phyloP scores from a whole-genome alignment of 2,888 invertebrate species.

The Polyommatus icarus region DNA sequence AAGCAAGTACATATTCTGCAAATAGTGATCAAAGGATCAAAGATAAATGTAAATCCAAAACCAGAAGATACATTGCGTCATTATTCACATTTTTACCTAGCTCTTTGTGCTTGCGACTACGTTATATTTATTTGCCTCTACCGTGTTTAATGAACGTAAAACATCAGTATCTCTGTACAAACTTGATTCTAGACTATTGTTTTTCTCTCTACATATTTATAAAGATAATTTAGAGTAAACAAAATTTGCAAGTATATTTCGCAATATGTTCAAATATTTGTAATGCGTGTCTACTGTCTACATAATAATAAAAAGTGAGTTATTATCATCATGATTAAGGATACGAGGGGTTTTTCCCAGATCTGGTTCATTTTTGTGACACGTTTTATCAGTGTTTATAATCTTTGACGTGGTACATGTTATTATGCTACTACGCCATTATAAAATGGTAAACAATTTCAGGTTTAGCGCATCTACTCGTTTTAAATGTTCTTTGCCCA shows the following conservation, averaged over 20 bases:
- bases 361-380: background rate
- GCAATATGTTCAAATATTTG: constrained; percentile 6
- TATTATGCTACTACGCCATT: background rate
- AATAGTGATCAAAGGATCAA: background rate
- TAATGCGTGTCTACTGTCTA: background rate
- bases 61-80: background rate
- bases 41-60: background rate
- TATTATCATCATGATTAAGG: background rate
- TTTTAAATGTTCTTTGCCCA: background rate
- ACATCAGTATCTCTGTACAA: constrained; percentile 39
- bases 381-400: constrained; percentile 6
- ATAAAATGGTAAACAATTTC: background rate
- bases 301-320: background rate
- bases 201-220: constrained; percentile 24
- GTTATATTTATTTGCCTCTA: constrained; percentile 35
- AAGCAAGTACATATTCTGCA: background rate
- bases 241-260: constrained; percentile 21
- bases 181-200: constrained; percentile 32
- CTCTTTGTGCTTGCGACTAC: constrained; percentile 33
- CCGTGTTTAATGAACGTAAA: constrained; percentile 40
- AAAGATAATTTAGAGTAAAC: constrained; percentile 23
- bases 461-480: background rate
- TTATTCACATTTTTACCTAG: background rate
- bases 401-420: background rate
- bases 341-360: background rate